Conservation (phyloP, 2,113 vertebrate species). For the Lophochroa leadbeateri region DNA sequence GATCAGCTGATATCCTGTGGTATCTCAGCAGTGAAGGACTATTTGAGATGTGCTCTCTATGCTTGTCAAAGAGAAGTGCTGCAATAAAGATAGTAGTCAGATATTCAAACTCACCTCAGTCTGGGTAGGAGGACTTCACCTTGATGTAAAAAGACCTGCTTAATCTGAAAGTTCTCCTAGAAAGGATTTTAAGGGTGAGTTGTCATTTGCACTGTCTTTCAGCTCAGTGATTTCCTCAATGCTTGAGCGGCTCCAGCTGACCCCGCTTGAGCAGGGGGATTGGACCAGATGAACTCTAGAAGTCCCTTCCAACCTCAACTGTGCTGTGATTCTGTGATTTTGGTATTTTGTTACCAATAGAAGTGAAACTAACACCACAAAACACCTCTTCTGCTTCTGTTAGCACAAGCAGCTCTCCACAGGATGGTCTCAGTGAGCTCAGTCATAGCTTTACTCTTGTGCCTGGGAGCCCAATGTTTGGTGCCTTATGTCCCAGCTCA, state of each 20-base stretch:
- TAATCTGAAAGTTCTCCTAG: neutral
- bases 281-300: neutral
- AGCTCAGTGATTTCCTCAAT: neutral
- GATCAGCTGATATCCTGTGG: neutral
- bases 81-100: neutral
- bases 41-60: neutral
- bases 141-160: neutral
- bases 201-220: neutral
- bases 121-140: neutral
- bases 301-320: neutral
- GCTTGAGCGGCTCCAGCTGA: neutral
- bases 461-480: neutral
- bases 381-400: neutral
- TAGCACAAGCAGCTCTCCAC: neutral
- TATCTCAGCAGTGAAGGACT: neutral
- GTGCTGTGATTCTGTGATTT: neutral
- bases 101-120: neutral
- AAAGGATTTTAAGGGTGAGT: neutral
- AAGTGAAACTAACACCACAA: neutral
- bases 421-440: neutral
- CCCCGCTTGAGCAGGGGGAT: neutral
- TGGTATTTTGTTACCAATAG: neutral
- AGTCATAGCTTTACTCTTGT: neutral
- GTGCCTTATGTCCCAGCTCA: neutral
- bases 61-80: constrained; percentile 29